Evolutionary conservation across 1,140 invertebrate genomes (phyloP), one percentile per base, ranked within the genome.

Genomic region (Steinernema feltiae): DNA sequence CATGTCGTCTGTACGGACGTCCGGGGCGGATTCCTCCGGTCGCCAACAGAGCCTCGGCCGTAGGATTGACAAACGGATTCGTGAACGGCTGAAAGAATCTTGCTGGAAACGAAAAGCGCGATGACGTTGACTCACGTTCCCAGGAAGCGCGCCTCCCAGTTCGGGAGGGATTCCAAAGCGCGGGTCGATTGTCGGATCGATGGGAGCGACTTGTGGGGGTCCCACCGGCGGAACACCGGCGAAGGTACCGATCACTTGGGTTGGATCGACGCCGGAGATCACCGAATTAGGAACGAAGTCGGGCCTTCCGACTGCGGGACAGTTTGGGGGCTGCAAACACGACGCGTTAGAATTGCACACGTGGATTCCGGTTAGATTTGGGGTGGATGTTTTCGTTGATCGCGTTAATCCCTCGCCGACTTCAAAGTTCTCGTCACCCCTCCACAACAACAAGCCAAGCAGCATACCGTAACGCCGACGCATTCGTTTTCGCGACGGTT

Each of bases 401-500:
- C 35, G 35, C 35, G 35, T 41, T 63, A 63, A 63, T 63, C 53
- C 53, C 53, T 15, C 53, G 15, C 2, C 24, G 53, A 7, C 35
- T 41, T 41, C 18, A 7, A 41, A 41, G 35, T 41, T 18, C 35
- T 18, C 35, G 35, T 41, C 18, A 7, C 35, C 7, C 35, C 7
- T 18, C 7, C 35, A 41, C 35, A 41, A 41, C 35, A 41, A 41
- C 35, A 73, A 73, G 18, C n/a, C n/a, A n/a, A n/a, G n/a, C n/a
- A n/a, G 27, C 69, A 1, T 80, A 80, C 81, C n/a, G 81, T 80
- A 3, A 82, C 41, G 32, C 82, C 81, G 41, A 69, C 35, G 74
- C 81, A 82, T 35, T 82, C 81, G 27, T 79, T 72, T 27, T 83
- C 80, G 15, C 30, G 18, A 32, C 82, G 82, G 48, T 76, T 80